These are phyloP conservation scores for Philypnodon macrostomus DNA, from an alignment of 2,797 vertebrate species.

Conservation along the genomic window DNA sequence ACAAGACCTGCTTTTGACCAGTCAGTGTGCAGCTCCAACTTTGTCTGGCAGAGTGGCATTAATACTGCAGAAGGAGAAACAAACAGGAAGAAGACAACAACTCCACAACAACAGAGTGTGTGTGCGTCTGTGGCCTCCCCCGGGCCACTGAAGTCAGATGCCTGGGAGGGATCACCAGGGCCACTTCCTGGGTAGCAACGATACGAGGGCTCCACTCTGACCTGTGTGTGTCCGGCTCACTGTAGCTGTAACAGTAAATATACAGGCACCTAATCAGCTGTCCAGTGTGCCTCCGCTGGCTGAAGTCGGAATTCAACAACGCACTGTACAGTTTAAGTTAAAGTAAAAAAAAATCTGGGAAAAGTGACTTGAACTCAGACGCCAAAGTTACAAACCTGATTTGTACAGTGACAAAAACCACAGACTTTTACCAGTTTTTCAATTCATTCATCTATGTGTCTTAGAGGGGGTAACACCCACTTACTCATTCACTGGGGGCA, in stretches of 20 bases:
- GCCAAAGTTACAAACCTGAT: too few relatives aligned
- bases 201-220: conserved; percentile 50
- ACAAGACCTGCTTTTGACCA: conserved; percentile 63
- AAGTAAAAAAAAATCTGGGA: too few relatives aligned
- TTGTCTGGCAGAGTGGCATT: conserved; percentile 70
- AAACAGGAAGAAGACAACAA: conserved; percentile 74
- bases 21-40: conserved; percentile 62
- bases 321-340: too few relatives aligned
- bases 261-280: conserved; percentile 64
- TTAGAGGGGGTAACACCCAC: too few relatives aligned
- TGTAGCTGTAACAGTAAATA: conserved; percentile 36
- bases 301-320: too few relatives aligned
- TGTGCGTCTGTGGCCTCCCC: conserved; percentile 52
- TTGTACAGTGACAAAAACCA: too few relatives aligned
- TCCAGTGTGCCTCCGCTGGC: conserved; percentile 47
- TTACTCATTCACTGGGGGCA: too few relatives aligned
- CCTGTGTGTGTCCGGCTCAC: conserved; percentile 36
- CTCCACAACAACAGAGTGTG: conserved; percentile 43
- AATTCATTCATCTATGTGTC: too few relatives aligned
- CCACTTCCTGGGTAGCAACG: conserved; percentile 59
- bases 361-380: too few relatives aligned
- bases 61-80: conserved; percentile 76
- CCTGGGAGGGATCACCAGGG: conserved; percentile 55
- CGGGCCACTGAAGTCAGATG: conserved; percentile 63
- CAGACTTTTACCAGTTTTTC: too few relatives aligned